phyloP scores from a whole-genome alignment of 1,140 invertebrate species.

The Andrena cerasifolii region DNA sequence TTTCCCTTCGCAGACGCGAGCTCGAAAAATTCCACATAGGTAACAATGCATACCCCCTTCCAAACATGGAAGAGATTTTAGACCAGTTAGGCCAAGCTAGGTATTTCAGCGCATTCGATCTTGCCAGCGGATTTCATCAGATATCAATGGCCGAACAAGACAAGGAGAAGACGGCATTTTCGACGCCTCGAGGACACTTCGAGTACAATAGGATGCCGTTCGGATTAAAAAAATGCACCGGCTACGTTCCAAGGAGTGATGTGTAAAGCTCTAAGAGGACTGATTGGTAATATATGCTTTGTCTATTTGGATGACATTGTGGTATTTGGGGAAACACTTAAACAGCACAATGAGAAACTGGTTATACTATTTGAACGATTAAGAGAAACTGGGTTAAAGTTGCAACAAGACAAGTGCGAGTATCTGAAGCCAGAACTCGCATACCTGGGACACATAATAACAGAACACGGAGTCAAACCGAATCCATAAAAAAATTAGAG shows the following conservation, averaged over 20 bases:
- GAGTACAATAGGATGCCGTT: constrained; percentile 16
- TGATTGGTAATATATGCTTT: constrained; percentile 18
- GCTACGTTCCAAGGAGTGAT: constrained; percentile 21
- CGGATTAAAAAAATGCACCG: neutral
- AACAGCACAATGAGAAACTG: neutral
- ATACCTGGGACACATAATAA: constrained; percentile 14
- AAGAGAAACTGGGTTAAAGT: neutral
- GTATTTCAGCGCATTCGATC: neutral
- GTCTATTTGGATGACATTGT: constrained; percentile 23
- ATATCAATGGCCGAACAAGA: constrained; percentile 1
- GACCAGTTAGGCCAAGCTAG: neutral
- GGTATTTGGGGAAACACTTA: neutral
- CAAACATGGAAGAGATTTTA: constrained; percentile 79
- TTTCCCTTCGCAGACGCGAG: no score
- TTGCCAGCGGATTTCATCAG: constrained; percentile 16
- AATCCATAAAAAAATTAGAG: neutral
- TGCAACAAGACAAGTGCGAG: neutral
- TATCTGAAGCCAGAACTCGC: neutral
- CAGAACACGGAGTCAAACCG: neutral
- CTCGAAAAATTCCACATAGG: constrained; percentile 73
- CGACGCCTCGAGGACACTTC: neutral
- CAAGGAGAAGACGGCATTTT: neutral
- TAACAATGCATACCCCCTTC: constrained; percentile 83
- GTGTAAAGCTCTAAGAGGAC: neutral
- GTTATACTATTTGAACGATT: constrained; percentile 13